Conservation (phyloP, 2,888 invertebrate species). For the Meiosimyza decipiens region DNA sequence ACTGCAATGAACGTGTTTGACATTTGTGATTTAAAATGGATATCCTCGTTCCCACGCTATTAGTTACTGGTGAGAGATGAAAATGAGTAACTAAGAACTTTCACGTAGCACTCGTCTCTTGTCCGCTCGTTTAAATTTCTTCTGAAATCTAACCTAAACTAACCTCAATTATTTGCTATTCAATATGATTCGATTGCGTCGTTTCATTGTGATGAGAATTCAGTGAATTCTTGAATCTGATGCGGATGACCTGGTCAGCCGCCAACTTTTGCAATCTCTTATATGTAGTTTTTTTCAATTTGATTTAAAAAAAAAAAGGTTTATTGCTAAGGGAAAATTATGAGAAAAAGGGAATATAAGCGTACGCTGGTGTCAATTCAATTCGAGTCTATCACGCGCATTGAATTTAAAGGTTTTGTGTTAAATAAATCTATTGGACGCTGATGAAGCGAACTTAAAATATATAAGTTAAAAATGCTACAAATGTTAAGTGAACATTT, state of each 20-base stretch:
- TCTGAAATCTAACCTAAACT: slow-evolving; percentile 1
- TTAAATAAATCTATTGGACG: too few species aligned
- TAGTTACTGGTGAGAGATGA: not conserved
- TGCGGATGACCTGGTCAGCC: too few species aligned
- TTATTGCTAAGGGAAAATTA: not conserved
- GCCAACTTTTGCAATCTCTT: too few species aligned
- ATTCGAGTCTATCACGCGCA: not conserved
- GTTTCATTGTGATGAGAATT: slow-evolving; percentile 2
- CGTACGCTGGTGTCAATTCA: not conserved
- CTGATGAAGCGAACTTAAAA: too few species aligned
- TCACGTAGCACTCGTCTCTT: slow-evolving; percentile 21
- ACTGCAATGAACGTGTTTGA: slow-evolving; percentile 29
- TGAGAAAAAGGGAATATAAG: not conserved
- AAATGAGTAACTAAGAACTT: not conserved
- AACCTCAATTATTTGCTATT: slow-evolving; percentile 40
- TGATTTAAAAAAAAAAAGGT: too few species aligned
- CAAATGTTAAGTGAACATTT: too few species aligned
- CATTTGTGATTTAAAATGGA: slow-evolving; percentile 29
- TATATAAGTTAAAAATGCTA: too few species aligned
- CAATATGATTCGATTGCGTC: slow-evolving; percentile 32
- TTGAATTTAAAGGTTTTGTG: not conserved
- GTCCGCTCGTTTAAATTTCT: not conserved
- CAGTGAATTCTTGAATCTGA: not conserved
- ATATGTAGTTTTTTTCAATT: too few species aligned
- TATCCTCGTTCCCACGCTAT: too few species aligned